Conservation (phyloP, 2,888 invertebrate species). For the Hylaea fasciaria region DNA sequence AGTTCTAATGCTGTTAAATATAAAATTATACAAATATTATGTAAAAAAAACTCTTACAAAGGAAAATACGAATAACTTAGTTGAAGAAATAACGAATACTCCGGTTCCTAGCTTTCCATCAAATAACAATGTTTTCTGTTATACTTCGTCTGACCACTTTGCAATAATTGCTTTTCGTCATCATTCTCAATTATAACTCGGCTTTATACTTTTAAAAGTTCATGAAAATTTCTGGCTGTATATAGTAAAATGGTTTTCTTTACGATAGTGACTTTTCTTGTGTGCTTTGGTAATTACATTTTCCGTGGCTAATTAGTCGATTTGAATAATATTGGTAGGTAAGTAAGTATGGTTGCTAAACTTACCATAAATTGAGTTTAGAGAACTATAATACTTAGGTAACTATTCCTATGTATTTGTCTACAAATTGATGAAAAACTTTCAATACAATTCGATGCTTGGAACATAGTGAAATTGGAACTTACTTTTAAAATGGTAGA, state of each 20-base stretch:
- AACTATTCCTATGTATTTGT: too few species aligned
- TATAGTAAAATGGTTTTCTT: constrained; percentile 20
- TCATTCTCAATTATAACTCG: constrained; percentile 12
- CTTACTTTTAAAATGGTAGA: too few species aligned
- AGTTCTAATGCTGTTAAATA: too few species aligned
- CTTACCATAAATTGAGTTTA: too few species aligned
- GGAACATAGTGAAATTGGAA: too few species aligned
- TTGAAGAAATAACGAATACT: background rate
- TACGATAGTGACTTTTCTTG: constrained; percentile 4
- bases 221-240: constrained; percentile 1
- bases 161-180: constrained; percentile 21
- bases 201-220: constrained; percentile 4
- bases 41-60: background rate
- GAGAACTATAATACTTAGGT: too few species aligned
- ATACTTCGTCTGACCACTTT: background rate
- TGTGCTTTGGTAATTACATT: background rate
- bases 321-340: background rate
- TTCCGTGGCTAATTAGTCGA: background rate
- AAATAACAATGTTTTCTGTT: background rate
- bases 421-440: too few species aligned
- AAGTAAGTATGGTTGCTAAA: too few species aligned
- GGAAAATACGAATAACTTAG: background rate
- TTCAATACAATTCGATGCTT: too few species aligned
- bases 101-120: background rate
- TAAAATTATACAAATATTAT: too few species aligned